Percentiles rank a stretch among this genome's conserved stretches.
phyloP scores from a whole-genome alignment of 1,140 invertebrate genomes.

The Zaprionus vittiger region DNA sequence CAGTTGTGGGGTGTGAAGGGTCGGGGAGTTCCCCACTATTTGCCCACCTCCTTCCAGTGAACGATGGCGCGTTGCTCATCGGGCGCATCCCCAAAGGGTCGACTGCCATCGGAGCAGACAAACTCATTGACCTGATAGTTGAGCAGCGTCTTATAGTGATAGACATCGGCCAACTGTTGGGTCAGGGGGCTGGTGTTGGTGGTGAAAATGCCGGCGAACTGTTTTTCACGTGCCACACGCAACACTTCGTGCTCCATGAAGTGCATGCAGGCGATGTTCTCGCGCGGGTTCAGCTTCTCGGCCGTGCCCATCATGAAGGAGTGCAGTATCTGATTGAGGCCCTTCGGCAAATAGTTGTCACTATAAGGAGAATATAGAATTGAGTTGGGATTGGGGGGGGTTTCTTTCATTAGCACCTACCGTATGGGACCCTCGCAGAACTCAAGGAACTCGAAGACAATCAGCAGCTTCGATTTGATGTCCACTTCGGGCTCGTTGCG shows the following conservation, averaged over 20 bases:
- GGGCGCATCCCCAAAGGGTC: conserved; percentile 90
- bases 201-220: conserved; percentile 91
- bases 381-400: background rate
- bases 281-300: conserved; percentile 86
- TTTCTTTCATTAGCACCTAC: conserved; percentile 69
- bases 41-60: conserved; percentile 88
- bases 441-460: conserved; percentile 92
- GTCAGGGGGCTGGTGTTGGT: conserved; percentile 94
- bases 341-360: conserved; percentile 87
- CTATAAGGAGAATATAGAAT: conserved; percentile 64
- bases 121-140: conserved; percentile 93
- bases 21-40: conserved; percentile 21
- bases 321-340: conserved; percentile 90
- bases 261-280: conserved; percentile 91
- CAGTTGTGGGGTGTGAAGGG: conserved; percentile 24
- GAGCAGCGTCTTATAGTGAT: conserved; percentile 90
- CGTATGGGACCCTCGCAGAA: conserved; percentile 89
- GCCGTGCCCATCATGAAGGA: conserved; percentile 94
- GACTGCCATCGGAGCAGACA: conserved; percentile 88
- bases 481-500: conserved; percentile 90
- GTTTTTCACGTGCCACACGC: conserved; percentile 87
- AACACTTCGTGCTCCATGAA: conserved; percentile 91
- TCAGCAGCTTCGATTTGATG: conserved; percentile 87
- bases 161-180: conserved; percentile 92
- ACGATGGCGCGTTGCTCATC: conserved; percentile 90